Base-by-base conservation (phyloP, 2,113 vertebrate species). In the Indicator indicator region DNA sequence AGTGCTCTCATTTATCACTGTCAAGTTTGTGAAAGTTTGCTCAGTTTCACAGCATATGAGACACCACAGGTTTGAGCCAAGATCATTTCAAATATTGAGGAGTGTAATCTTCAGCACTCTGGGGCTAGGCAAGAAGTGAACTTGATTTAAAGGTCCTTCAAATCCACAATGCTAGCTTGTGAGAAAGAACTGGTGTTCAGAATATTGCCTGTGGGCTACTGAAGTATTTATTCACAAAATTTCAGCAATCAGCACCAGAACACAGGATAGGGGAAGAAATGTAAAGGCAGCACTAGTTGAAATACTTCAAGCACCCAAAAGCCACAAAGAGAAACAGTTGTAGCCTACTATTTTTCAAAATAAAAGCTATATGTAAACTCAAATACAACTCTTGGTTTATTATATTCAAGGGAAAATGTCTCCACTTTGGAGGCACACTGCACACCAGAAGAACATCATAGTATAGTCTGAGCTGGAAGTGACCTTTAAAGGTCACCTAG, bases 401-500 rank as follows among this genome's bases (percentile, higher is more conserved):
- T 48, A 55, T 6, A 77, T 44, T 83, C 26, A 36, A 77, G 23
- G 26, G n/a, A 6, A 44, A 54, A n/a, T 1, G 23, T 54, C 9
- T 16, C 32, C 24, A 32, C 32, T 86, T 54, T 12, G 26, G 11
- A 56, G 56, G 20, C 48, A 92, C 11, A 6, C 4, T 33, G 59
- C 27, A 23, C 46, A 30, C 83, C 69, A 90, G 48, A 56, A 95
- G n/a, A 48, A 55, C 9, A 36, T 48, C 32, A 89, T 1, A 64
- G 46, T 42, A 65, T 0, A 73, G 20, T 64, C 8, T 50, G 20
- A 28, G 20, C 23, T 78, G 65, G 40, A 92, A 90, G 21, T 21
- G 75, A 82, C 71, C 89, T 94, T 85, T 78, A 85, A 94, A 94
- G 83, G 67, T 85, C 89, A 78, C 27, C 67, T 23, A 48, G 40